phyloP scores from a whole-genome alignment of 2,888 invertebrate species.

The Scaptomyza caliginosa region DNA sequence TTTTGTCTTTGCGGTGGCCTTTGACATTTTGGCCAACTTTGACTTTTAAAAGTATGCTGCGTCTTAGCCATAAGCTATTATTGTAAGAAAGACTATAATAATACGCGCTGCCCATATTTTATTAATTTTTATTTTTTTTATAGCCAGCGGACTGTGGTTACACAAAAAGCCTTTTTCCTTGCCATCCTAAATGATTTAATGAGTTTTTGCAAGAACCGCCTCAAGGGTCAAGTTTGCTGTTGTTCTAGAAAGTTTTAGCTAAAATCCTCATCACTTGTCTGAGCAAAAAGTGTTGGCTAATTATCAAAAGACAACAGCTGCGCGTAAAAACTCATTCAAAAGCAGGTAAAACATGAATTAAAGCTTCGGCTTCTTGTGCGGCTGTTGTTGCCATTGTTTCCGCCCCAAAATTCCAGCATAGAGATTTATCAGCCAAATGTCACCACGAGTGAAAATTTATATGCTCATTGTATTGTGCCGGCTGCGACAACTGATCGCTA shows the following conservation, averaged over 20 bases:
- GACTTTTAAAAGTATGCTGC: neutral
- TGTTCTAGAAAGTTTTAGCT: conserved; percentile 16
- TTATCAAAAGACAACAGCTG: conserved; percentile 53
- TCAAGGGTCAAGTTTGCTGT: conserved; percentile 30
- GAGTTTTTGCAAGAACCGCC: conserved; percentile 50
- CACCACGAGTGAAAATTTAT: conserved; percentile 78
- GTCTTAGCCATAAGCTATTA: conserved; percentile 9
- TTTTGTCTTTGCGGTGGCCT: conserved; percentile 52
- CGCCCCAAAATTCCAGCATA: conserved; percentile 44
- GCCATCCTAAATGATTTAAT: conserved; percentile 61
- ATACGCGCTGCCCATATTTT: conserved; percentile 47
- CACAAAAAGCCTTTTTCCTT: conserved; percentile 33
- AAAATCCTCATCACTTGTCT: conserved; percentile 43
- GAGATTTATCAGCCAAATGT: conserved; percentile 81
- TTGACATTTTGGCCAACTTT: conserved; percentile 37
- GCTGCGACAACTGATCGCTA: conserved; percentile 64
- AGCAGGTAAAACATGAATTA: conserved; percentile 28
- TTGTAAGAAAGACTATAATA: conserved; percentile 5
- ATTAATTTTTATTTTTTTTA: conserved; percentile 3
- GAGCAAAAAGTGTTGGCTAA: conserved; percentile 46
- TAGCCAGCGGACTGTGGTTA: neutral
- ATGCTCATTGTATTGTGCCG: conserved; percentile 53
- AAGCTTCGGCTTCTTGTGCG: conserved; percentile 18
- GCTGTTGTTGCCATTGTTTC: conserved; percentile 53
- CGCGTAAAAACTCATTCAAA: conserved; percentile 13